These are phyloP conservation scores for Gorsachius goisagi DNA, from an alignment of 2,113 vertebrate species.

Conservation along the genomic window DNA sequence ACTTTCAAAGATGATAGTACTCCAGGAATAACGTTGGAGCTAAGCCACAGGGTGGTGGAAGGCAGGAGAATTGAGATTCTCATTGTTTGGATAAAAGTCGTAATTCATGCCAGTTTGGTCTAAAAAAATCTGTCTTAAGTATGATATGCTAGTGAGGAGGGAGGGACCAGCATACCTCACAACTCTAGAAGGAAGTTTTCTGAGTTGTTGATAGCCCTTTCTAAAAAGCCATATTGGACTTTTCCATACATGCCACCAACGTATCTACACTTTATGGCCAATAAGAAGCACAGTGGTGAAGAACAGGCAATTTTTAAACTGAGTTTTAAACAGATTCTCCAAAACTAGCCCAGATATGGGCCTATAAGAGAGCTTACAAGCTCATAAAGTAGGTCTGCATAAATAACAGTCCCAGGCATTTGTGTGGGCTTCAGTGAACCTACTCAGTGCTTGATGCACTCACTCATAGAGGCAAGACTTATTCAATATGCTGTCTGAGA, in stretches of 20 bases:
- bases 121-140: background rate
- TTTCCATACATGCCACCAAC: background rate
- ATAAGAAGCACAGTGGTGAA: background rate
- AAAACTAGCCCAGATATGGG: background rate
- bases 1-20: background rate
- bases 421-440: background rate
- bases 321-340: background rate
- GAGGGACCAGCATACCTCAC: background rate
- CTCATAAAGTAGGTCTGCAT: background rate
- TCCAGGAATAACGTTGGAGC: background rate
- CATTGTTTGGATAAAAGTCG: background rate
- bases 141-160: background rate
- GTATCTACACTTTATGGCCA: background rate
- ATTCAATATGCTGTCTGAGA: background rate
- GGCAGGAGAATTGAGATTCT: background rate
- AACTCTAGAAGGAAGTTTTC: background rate
- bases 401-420: background rate
- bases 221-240: background rate
- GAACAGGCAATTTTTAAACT: background rate
- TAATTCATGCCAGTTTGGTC: background rate
- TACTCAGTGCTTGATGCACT: background rate
- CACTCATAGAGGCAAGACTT: background rate
- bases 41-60: background rate
- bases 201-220: background rate
- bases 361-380: background rate